Evolutionary conservation across 37 sponge, comb jelly and placozoan species (phyloP), one percentile per base, ranked within the genome.

Genomic region (Crambe crambe): DNA sequence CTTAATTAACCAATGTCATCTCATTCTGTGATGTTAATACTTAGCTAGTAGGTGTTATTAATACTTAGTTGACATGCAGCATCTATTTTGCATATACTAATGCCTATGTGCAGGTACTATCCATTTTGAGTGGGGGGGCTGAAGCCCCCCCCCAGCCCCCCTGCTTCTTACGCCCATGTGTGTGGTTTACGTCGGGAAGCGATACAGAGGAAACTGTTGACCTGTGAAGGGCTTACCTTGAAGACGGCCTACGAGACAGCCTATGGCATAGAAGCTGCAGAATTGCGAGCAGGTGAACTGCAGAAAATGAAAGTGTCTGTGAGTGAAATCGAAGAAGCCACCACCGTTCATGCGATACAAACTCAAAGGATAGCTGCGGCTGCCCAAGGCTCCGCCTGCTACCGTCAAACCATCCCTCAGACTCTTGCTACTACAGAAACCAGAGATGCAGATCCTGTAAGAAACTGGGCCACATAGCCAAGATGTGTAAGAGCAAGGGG

Each of bases 141-240:
- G n/a, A n/a, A n/a, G n/a, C n/a, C n/a, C n/a, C n/a, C n/a, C n/a
- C n/a, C n/a, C n/a, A n/a, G n/a, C n/a, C n/a, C n/a, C n/a, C n/a
- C n/a, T n/a, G n/a, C n/a, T n/a, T n/a, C n/a, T n/a, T n/a, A n/a
- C n/a, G n/a, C n/a, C n/a, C n/a, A n/a, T n/a, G n/a, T n/a, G n/a
- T 85, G 85, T 59, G 78, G 85, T 1, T 35, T 85, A 22, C 44
- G 72, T 0, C 32, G 58, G 39, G 78, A 58, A 40, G 61, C 63
- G 2, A 71, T 77, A 4, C 78, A 85, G 61, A 23, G 36, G 0
- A 8, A 69, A 20, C 56, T 85, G 51, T 37, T 85, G 37, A 30
- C 85, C 67, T 72, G 40, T 43, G 2, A 22, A 1, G 64, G 56
- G 12, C 75, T 69, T 1, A 70, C 77, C 54, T 51, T 51, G 9